A percentile compares a stretch with the other conserved stretches of the same genome.
Evolutionary conservation across 2,797 vertebrate genomes (phyloP).

Genomic region (Smutsia gigantea): DNA sequence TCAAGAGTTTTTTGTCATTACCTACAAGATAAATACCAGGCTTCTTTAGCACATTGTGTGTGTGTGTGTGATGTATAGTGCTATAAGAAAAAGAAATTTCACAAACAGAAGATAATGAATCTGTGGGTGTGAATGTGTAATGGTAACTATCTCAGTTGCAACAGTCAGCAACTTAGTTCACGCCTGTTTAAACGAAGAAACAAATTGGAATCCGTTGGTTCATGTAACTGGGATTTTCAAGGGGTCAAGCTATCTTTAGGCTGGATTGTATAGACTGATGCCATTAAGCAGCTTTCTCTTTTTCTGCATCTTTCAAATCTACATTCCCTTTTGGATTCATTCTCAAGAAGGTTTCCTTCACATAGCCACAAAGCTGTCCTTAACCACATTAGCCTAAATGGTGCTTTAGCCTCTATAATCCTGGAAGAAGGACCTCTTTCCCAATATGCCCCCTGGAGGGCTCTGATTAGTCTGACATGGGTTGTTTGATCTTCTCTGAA

Average conservation of each 20-base stretch:
- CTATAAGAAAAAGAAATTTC: neutral
- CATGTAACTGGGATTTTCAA: neutral
- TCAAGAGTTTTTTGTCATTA: neutral
- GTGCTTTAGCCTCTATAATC: neutral
- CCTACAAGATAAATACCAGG: neutral
- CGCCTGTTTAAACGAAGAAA: neutral
- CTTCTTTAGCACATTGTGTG: neutral
- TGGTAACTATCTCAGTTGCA: neutral
- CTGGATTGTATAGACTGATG: neutral
- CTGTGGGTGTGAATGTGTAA: neutral
- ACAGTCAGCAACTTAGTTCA: slow-evolving; percentile 9
- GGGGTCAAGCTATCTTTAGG: neutral
- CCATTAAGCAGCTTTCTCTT: neutral
- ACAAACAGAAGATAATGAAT: neutral
- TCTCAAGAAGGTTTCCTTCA: neutral
- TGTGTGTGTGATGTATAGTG: neutral
- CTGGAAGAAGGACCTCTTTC: neutral
- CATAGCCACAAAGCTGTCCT: neutral
- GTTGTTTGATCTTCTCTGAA: neutral
- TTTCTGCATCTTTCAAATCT: neutral
- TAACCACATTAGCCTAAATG: neutral
- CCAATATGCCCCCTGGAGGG: neutral
- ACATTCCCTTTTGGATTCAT: neutral
- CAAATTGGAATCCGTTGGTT: neutral
- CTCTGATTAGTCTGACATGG: neutral